Conservation (phyloP, 2,888 invertebrate genomes). For the Argyresthia goedartella region DNA sequence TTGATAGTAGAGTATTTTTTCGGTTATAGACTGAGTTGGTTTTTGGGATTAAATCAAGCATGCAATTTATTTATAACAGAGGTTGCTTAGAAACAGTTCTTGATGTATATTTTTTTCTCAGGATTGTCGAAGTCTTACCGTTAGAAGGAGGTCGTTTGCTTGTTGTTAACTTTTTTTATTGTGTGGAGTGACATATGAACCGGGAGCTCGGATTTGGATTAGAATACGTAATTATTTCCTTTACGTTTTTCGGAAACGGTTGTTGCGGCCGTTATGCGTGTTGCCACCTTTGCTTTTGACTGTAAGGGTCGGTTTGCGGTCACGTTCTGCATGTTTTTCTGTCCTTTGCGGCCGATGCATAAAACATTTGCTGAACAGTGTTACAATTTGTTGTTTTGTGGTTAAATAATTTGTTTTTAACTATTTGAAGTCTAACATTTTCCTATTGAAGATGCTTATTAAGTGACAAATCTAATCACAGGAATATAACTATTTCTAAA, state of each 20-base stretch:
- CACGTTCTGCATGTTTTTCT: slow-evolving; percentile 7
- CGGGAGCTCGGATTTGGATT: slow-evolving; percentile 56
- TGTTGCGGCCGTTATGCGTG: slow-evolving; percentile 34
- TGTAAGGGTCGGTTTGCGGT: slow-evolving; percentile 18
- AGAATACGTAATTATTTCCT: slow-evolving; percentile 72
- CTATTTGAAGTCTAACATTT: too few species aligned
- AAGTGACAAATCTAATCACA: too few species aligned
- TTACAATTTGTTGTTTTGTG: too few species aligned
- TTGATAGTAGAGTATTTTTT: not conserved
- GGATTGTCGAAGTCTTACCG: slow-evolving; percentile 47
- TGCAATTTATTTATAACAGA: slow-evolving; percentile 48
- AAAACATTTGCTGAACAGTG: slow-evolving; percentile 28
- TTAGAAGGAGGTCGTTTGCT: slow-evolving; percentile 45
- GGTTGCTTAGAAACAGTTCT: slow-evolving; percentile 46
- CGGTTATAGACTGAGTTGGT: slow-evolving; percentile 24
- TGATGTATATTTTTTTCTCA: slow-evolving; percentile 61
- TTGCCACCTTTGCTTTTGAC: slow-evolving; percentile 19
- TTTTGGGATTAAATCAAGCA: slow-evolving; percentile 50
- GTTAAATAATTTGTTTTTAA: too few species aligned
- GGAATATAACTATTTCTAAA: too few species aligned
- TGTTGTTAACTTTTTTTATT: slow-evolving; percentile 49
- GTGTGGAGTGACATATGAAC: slow-evolving; percentile 64
- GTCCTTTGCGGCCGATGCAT: slow-evolving; percentile 1
- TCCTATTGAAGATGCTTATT: too few species aligned
- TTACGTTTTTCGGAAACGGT: slow-evolving; percentile 66